Conservation (phyloP, 2,113 vertebrate species). For the Suncus etruscus region DNA sequence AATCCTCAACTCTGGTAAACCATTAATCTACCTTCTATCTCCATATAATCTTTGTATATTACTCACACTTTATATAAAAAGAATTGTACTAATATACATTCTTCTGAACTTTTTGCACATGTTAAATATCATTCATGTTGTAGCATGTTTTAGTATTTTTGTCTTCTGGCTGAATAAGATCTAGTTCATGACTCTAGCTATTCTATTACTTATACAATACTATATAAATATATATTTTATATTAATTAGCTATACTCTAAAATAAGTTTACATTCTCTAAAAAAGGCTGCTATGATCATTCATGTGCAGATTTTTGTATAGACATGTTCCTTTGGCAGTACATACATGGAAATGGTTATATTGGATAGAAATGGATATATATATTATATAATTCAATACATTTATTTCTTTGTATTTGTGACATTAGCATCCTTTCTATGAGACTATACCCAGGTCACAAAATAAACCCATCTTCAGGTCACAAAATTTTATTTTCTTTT, state of each 20-base stretch:
- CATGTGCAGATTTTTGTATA: neutral
- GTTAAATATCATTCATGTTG: neutral
- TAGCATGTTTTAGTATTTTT: neutral
- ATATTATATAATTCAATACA: neutral
- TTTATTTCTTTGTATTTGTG: neutral
- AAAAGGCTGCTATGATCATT: neutral
- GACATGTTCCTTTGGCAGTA: neutral
- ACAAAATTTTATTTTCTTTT: neutral
- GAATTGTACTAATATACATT: neutral
- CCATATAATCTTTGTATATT: neutral
- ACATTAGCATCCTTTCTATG: neutral
- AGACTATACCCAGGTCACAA: neutral
- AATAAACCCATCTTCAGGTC: neutral
- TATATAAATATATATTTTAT: too few relatives aligned
- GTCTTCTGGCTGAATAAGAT: constrained; percentile 22
- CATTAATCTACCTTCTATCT: neutral
- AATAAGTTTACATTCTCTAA: neutral
- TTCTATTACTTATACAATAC: too few relatives aligned
- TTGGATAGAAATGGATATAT: neutral
- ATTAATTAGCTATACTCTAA: neutral
- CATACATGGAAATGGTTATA: neutral
- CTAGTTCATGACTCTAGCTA: neutral
- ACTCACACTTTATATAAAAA: neutral
- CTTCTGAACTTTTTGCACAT: constrained; percentile 8
- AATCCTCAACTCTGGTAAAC: neutral